Evolutionary conservation across 2,797 vertebrate genomes (phyloP), one percentile per base, ranked within the genome.

Genomic region (Eleutherodactylus coqui): DNA sequence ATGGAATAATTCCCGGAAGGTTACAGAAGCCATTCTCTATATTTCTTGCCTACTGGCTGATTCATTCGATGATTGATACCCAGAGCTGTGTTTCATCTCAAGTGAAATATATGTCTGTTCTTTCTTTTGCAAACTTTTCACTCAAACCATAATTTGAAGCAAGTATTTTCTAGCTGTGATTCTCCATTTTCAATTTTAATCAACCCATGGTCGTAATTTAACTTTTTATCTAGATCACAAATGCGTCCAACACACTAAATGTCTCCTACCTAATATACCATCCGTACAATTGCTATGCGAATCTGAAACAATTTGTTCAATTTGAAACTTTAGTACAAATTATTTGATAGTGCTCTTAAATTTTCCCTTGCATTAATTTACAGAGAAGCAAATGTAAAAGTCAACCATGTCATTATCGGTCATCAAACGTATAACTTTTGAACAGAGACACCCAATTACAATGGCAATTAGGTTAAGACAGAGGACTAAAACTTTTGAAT

Each of bases 11-110:
- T 91, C 90, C 85, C 85, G 87, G 81, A 82, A 90, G 89, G 84
- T 85, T 91, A 87, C 36, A 90, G 84, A 77, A 82, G 89, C 82
- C 81, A 88, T 90, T 92, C 91, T 91, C 88, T 89, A 60, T 89
- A 70, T 75, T 88, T 91, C 79, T 85, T 89, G 81, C 81, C 79
- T 92, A 78, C 73, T 90, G 86, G 34, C 82, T 89, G 82, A 85
- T 88, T 90, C 89, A 85, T 32, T 64, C 16, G 47, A 27, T 88
- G 87, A 91, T 89, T 88, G 89, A 90, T 91, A 87, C 77, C 67
- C 45, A 76, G 84, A 24, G 43, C 64, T 79, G 88, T 72, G 45
- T 83, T 84, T 41, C 27, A 21, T 19, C 16, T 41, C 69, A 47
- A 78, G 0, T 87, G 85, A 79, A 88, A 38, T 79, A 32, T 84